Percentiles rank a stretch among this genome's conserved stretches.
Conservation (phyloP, 2,113 vertebrate genomes). For the Axis porcinus region DNA sequence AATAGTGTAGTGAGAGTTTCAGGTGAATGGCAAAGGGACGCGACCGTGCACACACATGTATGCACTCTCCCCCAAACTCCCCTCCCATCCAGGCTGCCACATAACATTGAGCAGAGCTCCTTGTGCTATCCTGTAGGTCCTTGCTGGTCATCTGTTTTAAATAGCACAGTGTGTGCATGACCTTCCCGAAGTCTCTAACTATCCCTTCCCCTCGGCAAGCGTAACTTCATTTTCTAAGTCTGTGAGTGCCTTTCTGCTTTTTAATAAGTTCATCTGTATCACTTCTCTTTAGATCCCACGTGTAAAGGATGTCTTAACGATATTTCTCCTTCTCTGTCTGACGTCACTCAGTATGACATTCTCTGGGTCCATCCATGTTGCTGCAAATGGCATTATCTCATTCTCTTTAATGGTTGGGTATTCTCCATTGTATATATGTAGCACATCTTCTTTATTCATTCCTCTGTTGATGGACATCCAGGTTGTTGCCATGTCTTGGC, state of each 20-base stretch:
- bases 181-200: background rate
- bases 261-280: background rate
- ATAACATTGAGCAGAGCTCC: rapidly evolving
- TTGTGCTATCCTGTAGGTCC: rapidly evolving
- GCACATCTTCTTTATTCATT: background rate
- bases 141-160: background rate
- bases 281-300: background rate
- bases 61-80: background rate
- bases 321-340: background rate
- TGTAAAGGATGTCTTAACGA: background rate
- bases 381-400: background rate
- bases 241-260: background rate
- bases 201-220: background rate
- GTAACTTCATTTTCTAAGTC: background rate
- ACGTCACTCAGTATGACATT: background rate
- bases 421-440: background rate
- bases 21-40: background rate
- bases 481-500: background rate
- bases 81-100: background rate
- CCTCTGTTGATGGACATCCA: rapidly evolving
- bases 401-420: background rate
- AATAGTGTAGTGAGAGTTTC: background rate
- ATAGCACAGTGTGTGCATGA: background rate
- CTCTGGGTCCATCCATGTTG: background rate
- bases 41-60: rapidly evolving